Evolutionary conservation across 2,797 vertebrate genomes (phyloP).

Genomic region (Oreonectes daqikongensis): DNA sequence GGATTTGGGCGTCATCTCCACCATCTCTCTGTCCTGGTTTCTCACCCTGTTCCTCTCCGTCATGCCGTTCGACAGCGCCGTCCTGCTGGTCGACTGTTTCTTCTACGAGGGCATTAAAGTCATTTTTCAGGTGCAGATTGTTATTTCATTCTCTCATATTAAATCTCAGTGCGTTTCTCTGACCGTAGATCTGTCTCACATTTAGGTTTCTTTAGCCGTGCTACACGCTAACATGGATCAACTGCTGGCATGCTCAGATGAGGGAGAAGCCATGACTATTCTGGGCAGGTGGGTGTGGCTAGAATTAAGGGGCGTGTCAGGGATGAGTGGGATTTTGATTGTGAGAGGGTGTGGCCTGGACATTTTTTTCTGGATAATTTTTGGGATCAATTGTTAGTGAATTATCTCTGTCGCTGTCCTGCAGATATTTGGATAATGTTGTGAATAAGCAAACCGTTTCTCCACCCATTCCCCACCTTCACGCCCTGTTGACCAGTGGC

Average conservation of each 20-base stretch:
- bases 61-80: conserved; percentile 96
- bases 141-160: too few relatives aligned
- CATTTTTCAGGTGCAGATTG: conserved; percentile 82
- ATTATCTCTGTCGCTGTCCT: not conserved
- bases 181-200: not conserved
- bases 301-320: not conserved
- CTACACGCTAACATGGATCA: conserved; percentile 92
- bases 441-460: conserved; percentile 89
- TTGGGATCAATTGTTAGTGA: too few relatives aligned
- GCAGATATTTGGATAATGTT: conserved; percentile 92
- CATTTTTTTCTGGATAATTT: not conserved
- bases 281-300: conserved; percentile 84
- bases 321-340: too few relatives aligned
- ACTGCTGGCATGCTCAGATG: conserved; percentile 86
- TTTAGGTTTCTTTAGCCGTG: conserved; percentile 90
- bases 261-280: conserved; percentile 98
- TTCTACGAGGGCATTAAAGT: conserved; percentile 97
- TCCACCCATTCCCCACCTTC: conserved; percentile 88
- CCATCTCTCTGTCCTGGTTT: conserved; percentile 97
- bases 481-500: conserved; percentile 87
- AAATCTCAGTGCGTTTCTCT: not conserved
- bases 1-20: conserved; percentile 93
- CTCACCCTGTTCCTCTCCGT: conserved; percentile 96
- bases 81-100: conserved; percentile 93
- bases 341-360: not conserved